Conservation (phyloP, 1,140 invertebrate species). For the Nephotettix cincticeps region DNA sequence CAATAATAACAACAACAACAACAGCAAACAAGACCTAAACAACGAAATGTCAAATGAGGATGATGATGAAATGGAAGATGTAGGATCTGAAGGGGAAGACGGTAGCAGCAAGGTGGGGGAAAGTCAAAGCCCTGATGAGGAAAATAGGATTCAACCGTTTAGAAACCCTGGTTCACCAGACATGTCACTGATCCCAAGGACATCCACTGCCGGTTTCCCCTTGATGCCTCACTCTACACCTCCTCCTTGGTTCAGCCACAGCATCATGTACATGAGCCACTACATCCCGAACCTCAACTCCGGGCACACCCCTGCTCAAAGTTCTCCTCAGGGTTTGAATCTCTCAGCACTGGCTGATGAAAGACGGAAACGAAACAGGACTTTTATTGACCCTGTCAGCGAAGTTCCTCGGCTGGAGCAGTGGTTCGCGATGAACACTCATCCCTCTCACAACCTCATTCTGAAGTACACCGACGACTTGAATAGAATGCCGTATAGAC, state of each 20-base stretch:
- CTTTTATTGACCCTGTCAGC: slow-evolving; percentile 98
- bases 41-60: slow-evolving; percentile 60
- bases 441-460: slow-evolving; percentile 95
- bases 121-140: slow-evolving; percentile 37
- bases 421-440: slow-evolving; percentile 97
- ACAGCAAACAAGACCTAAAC: slow-evolving; percentile 57
- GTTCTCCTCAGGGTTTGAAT: slow-evolving; percentile 41
- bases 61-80: slow-evolving; percentile 53
- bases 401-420: slow-evolving; percentile 95
- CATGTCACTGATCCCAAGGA: slow-evolving; percentile 45
- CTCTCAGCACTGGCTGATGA: slow-evolving; percentile 62
- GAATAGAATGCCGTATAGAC: slow-evolving; percentile 91
- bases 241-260: slow-evolving; percentile 70
- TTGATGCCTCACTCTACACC: slow-evolving; percentile 69
- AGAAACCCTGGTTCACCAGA: slow-evolving; percentile 39
- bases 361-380: slow-evolving; percentile 89
- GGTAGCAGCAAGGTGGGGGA: slow-evolving; percentile 37
- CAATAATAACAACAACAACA: slow-evolving; percentile 37
- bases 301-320: slow-evolving; percentile 45
- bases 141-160: slow-evolving; percentile 38
- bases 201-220: slow-evolving; percentile 62
- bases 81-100: slow-evolving; percentile 50
- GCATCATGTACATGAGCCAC: slow-evolving; percentile 90
- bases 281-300: slow-evolving; percentile 66
- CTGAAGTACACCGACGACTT: slow-evolving; percentile 95